phyloP scores from a whole-genome alignment of 2,888 invertebrate species.

The Lycocerus yunnanus region DNA sequence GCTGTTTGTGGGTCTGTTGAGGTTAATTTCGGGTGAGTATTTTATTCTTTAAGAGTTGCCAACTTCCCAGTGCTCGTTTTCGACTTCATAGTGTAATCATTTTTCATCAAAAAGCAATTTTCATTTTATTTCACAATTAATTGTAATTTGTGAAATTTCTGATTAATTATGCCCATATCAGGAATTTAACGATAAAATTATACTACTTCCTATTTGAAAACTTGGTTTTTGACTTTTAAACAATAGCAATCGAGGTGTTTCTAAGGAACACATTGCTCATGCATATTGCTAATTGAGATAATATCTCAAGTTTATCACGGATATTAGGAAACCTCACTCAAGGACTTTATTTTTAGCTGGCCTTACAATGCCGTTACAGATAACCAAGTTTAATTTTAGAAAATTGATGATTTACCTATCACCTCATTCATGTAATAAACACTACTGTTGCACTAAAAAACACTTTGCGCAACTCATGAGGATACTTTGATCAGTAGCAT shows the following conservation, averaged over 20 bases:
- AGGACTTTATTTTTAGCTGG: not conserved
- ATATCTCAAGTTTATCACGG: not conserved
- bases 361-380: not conserved
- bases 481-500: too few relatives aligned
- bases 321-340: not conserved
- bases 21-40: conserved; percentile 60
- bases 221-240: not conserved
- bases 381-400: not conserved
- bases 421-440: not conserved
- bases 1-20: conserved; percentile 55
- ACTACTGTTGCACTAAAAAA: not conserved
- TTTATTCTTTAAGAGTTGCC: not conserved
- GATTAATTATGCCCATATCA: too few relatives aligned
- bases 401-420: not conserved
- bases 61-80: not conserved
- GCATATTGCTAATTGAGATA: not conserved
- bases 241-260: not conserved
- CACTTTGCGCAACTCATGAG: too few relatives aligned
- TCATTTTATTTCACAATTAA: not conserved
- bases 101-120: not conserved
- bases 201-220: not conserved
- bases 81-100: not conserved
- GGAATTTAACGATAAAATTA: not conserved
- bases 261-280: not conserved
- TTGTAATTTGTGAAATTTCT: conserved; percentile 10